A percentile compares a stretch with the other conserved stretches of the same genome.
Evolutionary conservation across 64 coral and sea anemone species (phyloP).

Genomic region (Montipora sp.): DNA sequence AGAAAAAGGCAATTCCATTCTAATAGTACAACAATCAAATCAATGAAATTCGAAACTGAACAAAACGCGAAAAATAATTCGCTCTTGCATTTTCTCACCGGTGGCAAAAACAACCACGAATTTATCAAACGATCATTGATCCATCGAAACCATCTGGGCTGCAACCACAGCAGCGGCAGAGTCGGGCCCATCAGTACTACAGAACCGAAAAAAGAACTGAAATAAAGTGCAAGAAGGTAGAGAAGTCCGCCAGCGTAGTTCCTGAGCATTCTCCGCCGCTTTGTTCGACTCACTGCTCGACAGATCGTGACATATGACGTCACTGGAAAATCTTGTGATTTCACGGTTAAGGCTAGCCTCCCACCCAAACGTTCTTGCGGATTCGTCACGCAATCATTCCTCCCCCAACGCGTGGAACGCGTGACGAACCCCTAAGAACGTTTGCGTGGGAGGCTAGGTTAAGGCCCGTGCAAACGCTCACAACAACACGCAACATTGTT

Average conservation of each 20-base stretch:
- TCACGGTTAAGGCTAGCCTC: not conserved
- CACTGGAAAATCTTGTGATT: not conserved
- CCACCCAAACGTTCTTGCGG: too few relatives aligned
- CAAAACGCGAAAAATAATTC: not conserved
- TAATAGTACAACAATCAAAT: not conserved
- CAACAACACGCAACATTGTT: too few relatives aligned
- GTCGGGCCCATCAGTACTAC: conserved; percentile 74
- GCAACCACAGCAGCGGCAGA: conserved; percentile 47
- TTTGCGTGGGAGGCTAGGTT: too few relatives aligned
- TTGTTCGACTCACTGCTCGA: too few relatives aligned
- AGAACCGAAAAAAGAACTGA: conserved; percentile 65
- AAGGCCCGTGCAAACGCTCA: too few relatives aligned
- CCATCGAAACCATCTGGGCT: conserved; percentile 77
- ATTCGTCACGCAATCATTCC: too few relatives aligned
- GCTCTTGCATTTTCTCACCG: conserved; percentile 47
- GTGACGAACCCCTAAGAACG: too few relatives aligned
- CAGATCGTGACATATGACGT: conserved; percentile 20
- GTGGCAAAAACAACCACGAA: conserved; percentile 61
- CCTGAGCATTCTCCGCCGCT: conserved; percentile 61
- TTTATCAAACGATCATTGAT: conserved; percentile 38
- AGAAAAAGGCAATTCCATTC: not conserved
- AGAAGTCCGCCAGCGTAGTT: conserved; percentile 65
- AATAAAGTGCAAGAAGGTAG: conserved; percentile 42
- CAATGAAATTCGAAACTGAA: not conserved
- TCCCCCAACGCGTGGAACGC: too few relatives aligned